Conservation (phyloP, 2,797 vertebrate genomes). For the Ptychobarbus kaznakovi region DNA sequence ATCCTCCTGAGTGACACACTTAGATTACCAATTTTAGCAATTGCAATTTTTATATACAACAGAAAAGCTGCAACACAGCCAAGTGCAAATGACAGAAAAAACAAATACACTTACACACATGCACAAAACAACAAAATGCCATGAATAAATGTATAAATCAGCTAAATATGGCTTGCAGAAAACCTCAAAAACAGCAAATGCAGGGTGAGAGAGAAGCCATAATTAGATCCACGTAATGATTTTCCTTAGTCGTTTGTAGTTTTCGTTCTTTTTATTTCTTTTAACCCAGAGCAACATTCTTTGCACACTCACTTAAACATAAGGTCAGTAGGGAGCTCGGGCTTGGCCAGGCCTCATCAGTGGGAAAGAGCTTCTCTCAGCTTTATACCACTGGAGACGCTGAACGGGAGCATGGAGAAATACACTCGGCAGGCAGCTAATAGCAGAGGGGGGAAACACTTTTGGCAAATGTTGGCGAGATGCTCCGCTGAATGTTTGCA, state of each 20-base stretch:
- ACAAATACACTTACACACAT: background rate
- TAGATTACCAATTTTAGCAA: slow-evolving; percentile 62
- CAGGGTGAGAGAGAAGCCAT: slow-evolving; percentile 58
- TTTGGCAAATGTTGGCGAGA: slow-evolving; percentile 63
- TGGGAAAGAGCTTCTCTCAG: slow-evolving; percentile 65
- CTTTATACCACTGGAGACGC: slow-evolving; percentile 66
- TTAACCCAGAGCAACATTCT: slow-evolving; percentile 67
- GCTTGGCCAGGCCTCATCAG: slow-evolving; percentile 63
- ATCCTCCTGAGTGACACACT: slow-evolving; percentile 55
- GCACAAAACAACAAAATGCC: slow-evolving; percentile 12
- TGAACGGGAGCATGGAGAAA: slow-evolving; percentile 54
- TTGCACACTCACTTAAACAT: slow-evolving; percentile 70
- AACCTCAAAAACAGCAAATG: slow-evolving; percentile 57
- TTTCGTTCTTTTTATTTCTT: slow-evolving; percentile 49
- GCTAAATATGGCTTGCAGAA: slow-evolving; percentile 51
- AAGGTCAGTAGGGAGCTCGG: slow-evolving; percentile 66
- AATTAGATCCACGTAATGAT: slow-evolving; percentile 64
- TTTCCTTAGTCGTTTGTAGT: slow-evolving; percentile 49
- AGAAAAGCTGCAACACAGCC: no score
- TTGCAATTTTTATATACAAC: no score
- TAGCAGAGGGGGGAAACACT: slow-evolving; percentile 41
- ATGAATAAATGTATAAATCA: slow-evolving; percentile 46
- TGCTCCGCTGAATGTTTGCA: slow-evolving; percentile 69
- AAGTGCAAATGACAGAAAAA: no score
- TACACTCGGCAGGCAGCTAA: slow-evolving; percentile 61